Conservation (phyloP, 2,113 vertebrate genomes). For the Antechinus flavipes region DNA sequence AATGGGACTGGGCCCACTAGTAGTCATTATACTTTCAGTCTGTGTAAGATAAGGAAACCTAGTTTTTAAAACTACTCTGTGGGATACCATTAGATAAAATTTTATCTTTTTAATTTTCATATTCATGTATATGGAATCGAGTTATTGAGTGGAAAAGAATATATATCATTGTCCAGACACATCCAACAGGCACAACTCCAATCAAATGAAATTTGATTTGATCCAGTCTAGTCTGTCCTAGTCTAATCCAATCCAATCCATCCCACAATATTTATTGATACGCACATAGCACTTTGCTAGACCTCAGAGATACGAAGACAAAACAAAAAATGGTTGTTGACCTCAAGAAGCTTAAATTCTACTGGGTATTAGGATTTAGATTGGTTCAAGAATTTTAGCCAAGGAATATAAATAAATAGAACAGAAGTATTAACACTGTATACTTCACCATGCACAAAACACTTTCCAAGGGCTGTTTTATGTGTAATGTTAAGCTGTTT, state of each 20-base stretch:
- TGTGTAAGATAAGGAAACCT: not conserved
- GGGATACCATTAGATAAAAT: not conserved
- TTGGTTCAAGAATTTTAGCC: not conserved
- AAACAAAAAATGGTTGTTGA: not conserved
- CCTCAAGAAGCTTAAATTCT: not conserved
- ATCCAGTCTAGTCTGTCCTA: not conserved
- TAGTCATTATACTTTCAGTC: not conserved
- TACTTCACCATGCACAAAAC: not conserved
- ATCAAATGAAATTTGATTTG: not conserved
- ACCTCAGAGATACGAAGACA: not conserved
- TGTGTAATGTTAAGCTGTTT: not conserved
- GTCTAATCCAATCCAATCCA: not conserved
- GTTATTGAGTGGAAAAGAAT: not conserved
- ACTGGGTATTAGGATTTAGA: not conserved
- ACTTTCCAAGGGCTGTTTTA: not conserved
- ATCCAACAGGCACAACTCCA: not conserved
- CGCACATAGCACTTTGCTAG: not conserved
- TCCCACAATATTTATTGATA: not conserved
- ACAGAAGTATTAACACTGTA: not conserved
- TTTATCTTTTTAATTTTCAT: not conserved
- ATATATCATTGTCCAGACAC: not conserved
- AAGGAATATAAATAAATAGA: not conserved
- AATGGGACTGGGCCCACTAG: not conserved
- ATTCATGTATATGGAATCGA: not conserved
- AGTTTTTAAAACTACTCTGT: not conserved